Percentiles rank a stretch among this genome's conserved stretches.
phyloP scores from a whole-genome alignment of 2,113 vertebrate genomes.

The Gobius niger region DNA sequence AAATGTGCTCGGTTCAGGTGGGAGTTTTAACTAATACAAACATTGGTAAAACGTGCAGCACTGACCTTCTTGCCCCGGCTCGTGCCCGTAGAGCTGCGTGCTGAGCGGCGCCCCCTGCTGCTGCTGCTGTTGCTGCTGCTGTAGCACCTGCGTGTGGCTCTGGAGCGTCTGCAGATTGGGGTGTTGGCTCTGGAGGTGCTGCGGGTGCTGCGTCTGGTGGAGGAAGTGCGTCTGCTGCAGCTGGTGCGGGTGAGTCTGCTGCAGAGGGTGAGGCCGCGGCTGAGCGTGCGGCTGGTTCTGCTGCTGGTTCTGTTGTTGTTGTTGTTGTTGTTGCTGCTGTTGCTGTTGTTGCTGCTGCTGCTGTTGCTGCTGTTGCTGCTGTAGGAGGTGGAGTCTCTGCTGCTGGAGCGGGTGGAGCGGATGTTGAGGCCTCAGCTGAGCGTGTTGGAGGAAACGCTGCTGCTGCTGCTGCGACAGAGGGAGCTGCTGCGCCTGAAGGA shows the following conservation, averaged over 20 bases:
- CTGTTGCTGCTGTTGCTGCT: slow-evolving; percentile 77
- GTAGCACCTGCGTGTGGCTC: slow-evolving; percentile 71
- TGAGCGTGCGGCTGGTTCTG: slow-evolving; percentile 12
- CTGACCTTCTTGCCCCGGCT: slow-evolving; percentile 90
- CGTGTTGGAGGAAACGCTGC: slow-evolving; percentile 77
- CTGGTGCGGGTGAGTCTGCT: slow-evolving; percentile 70
- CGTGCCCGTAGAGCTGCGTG: slow-evolving; percentile 88
- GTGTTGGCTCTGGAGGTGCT: slow-evolving; percentile 65
- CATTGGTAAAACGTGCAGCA: slow-evolving; percentile 39
- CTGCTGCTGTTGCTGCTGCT: slow-evolving; percentile 67
- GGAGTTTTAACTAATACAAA: too few relatives aligned
- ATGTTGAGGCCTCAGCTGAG: slow-evolving; percentile 69
- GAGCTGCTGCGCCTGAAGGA: neutral
- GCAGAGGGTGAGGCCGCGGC: slow-evolving; percentile 1
- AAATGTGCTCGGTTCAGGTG: too few relatives aligned
- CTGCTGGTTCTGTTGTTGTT: neutral
- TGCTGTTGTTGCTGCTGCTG: slow-evolving; percentile 76
- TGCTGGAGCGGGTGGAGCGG: slow-evolving; percentile 78
- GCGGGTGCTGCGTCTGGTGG: slow-evolving; percentile 52
- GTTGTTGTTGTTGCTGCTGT: slow-evolving; percentile 69
- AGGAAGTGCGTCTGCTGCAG: slow-evolving; percentile 50
- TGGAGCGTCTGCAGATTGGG: slow-evolving; percentile 73
- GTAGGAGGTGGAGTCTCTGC: slow-evolving; percentile 73
- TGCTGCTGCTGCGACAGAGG: slow-evolving; percentile 64
- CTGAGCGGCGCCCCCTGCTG: slow-evolving; percentile 54